Evolutionary conservation across 2,797 vertebrate species (phyloP).

Genomic region (Sternotherus odoratus): DNA sequence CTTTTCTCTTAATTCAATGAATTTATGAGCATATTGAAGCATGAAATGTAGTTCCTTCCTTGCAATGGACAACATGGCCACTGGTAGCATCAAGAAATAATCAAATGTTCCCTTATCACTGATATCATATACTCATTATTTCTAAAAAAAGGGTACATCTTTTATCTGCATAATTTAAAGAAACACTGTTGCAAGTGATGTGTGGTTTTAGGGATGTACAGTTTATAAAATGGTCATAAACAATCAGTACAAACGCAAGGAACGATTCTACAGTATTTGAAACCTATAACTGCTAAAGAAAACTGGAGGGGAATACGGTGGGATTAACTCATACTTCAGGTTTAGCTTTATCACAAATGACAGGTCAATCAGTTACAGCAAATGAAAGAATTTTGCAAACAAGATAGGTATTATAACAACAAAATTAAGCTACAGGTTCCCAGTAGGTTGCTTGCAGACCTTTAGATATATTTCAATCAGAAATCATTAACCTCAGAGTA

Average conservation of each 20-base stretch:
- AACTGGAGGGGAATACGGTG: conserved; percentile 46
- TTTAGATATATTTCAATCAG: conserved; percentile 50
- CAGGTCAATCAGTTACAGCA: conserved; percentile 82
- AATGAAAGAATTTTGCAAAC: conserved; percentile 82
- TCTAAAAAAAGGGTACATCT: not conserved
- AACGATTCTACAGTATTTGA: not conserved
- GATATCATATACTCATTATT: not conserved
- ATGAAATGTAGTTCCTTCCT: not conserved
- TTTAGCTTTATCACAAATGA: conserved; percentile 81
- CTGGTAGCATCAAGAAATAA: not conserved
- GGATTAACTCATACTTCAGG: conserved; percentile 74
- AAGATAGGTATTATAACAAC: conserved; percentile 70
- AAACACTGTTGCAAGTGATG: not conserved
- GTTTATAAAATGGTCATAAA: not conserved
- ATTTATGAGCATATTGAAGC: not conserved
- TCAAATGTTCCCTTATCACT: not conserved
- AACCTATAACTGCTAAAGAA: conserved; percentile 63
- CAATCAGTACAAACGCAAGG: not conserved
- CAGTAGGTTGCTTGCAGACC: conserved; percentile 49
- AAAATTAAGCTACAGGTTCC: conserved; percentile 70
- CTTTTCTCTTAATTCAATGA: not conserved
- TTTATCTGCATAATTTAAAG: not conserved
- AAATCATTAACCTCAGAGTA: conserved; percentile 53
- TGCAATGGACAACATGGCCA: conserved; percentile 6
- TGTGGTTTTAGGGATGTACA: not conserved